Conservation (phyloP, 2,888 invertebrate species). For the Eucera pruinosa region DNA sequence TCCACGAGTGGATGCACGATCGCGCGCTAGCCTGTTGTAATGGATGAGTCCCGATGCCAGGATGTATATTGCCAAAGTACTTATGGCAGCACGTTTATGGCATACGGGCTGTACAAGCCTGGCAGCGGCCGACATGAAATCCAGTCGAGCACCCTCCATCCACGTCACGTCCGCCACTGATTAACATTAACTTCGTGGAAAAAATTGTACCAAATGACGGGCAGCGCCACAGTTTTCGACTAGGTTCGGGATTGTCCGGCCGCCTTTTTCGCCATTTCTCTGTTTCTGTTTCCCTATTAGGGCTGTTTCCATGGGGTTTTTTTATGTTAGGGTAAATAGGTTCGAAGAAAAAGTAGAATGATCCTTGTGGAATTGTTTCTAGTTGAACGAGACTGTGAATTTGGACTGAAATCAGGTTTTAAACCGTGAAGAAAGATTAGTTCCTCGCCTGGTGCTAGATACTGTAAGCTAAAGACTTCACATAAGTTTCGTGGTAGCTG, state of each 20-base stretch:
- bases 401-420: too few relatives aligned
- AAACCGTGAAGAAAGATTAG: too few relatives aligned
- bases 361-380: too few relatives aligned
- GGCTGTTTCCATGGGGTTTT: too few relatives aligned
- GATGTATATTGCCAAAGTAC: slow-evolving; percentile 66
- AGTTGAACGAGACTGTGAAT: not conserved
- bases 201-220: slow-evolving; percentile 78
- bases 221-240: slow-evolving; percentile 23
- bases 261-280: slow-evolving; percentile 10
- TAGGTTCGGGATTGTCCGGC: not conserved
- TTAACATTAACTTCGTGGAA: slow-evolving; percentile 82
- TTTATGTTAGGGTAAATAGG: too few relatives aligned
- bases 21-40: slow-evolving; percentile 65
- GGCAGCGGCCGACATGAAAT: slow-evolving; percentile 80
- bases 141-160: slow-evolving; percentile 78
- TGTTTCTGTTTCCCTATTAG: not conserved
- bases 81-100: slow-evolving; percentile 68
- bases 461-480: too few relatives aligned
- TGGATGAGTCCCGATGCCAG: slow-evolving; percentile 55
- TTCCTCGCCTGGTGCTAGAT: too few relatives aligned
- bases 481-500: too few relatives aligned
- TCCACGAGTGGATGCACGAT: slow-evolving; percentile 56
- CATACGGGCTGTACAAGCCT: slow-evolving; percentile 69
- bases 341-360: too few relatives aligned
- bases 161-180: slow-evolving; percentile 81